Evolutionary conservation across 1,140 invertebrate species (phyloP), one percentile per base, ranked within the genome.

Genomic region (Amphibalanus amphitrite): DNA sequence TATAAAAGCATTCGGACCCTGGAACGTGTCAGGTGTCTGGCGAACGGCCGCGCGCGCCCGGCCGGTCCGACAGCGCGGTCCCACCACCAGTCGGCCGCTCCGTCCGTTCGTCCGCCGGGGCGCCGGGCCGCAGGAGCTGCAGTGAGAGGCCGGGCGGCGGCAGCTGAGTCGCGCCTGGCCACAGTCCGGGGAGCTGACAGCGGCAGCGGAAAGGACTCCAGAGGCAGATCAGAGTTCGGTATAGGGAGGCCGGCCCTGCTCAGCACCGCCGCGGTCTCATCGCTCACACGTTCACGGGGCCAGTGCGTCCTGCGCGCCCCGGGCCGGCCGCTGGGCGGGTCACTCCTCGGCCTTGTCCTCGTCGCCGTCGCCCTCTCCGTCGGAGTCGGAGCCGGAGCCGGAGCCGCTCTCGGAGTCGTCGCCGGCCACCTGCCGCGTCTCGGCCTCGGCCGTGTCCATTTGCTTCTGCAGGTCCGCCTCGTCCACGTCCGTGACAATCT

Each of bases 401-500:
- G 59, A 47, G 28, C 73, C 73, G 69, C 69, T 75, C 29, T 78
- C 79, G 65, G 92, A 91, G 75, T 92, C 91, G 78, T 94, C 92
- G 69, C 92, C 89, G 80, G 89, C 90, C 25, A 97, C 92, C 83
- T 99, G 94, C 1, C 89, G 88, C 81, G 97, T 98, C 80, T 95
- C 92, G 70, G 90, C 86, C 80, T 97, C 95, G 20, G 95, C 88
- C 71, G 89, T 85, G 82, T 98, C 93, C 88, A 99, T 88, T 80
- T 95, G 90, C 79, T 90, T 85, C 25, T 91, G 90, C 73, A 98
- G 83, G 80, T 98, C 95, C 0, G 91, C 92, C 82, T 99, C 97
- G 81, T 99, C 97, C 20, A 91, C 89, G 69, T 97, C 95, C 29
- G 97, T 98, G 15, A 99, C 95, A 69, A 99, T 94, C 85, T 98